Conservation (phyloP, 1,140 invertebrate species). For the Drosophila truncata region DNA sequence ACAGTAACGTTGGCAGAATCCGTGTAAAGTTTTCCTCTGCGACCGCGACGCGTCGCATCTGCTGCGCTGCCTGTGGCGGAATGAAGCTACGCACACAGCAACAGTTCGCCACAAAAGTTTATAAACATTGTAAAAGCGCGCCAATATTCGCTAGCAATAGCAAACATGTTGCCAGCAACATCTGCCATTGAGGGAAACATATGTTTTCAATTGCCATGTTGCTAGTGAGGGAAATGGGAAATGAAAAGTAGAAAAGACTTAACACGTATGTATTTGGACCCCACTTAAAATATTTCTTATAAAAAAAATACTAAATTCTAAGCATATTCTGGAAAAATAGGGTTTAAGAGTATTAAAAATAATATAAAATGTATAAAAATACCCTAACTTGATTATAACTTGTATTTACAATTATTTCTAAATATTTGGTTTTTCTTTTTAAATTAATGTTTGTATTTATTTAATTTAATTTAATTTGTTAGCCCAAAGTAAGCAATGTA, state of each 20-base stretch:
- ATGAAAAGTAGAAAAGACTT: too few relatives aligned
- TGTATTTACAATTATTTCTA: too few relatives aligned
- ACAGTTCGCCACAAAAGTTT: slow-evolving; percentile 27
- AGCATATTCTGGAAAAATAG: neutral
- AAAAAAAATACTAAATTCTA: neutral
- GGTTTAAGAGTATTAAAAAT: too few relatives aligned
- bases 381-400: too few relatives aligned
- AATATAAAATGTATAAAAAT: too few relatives aligned
- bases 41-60: slow-evolving; percentile 30
- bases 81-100: slow-evolving; percentile 17
- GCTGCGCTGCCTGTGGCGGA: slow-evolving; percentile 30
- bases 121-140: slow-evolving; percentile 28
- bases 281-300: neutral
- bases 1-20: neutral
- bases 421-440: too few relatives aligned
- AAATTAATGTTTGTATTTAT: neutral
- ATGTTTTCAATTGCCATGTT: slow-evolving; percentile 6
- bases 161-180: slow-evolving; percentile 20
- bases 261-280: neutral
- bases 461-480: too few relatives aligned
- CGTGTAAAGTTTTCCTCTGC: slow-evolving; percentile 5
- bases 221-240: neutral
- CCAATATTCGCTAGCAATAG: slow-evolving; percentile 11
- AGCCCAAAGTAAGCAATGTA: neutral
- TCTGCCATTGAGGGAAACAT: neutral